Evolutionary conservation across 2,113 vertebrate genomes (phyloP), one percentile per base, ranked within the genome.

Genomic region (Catharus minimus): DNA sequence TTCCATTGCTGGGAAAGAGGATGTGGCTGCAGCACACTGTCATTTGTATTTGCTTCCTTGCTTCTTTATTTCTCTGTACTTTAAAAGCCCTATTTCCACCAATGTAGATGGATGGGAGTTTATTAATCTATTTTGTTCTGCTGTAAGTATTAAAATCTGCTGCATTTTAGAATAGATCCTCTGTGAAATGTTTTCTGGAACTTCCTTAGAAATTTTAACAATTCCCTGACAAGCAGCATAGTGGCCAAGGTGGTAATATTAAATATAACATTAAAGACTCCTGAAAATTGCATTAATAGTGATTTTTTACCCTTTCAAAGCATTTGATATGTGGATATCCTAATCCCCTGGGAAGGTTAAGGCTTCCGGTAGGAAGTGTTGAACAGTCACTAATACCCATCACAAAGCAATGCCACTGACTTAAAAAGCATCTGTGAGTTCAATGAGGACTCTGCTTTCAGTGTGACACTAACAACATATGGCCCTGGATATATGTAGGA

Each of bases 291-390:
- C 44, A 78, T 77, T 90, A 84, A 60, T 58, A 55, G 71, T 22
- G n/a, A 85, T 64, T 92, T 78, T 81, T 75, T 56, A 86, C 22
- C 50, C 28, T 28, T 90, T 81, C 49, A 67, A 93, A 93, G 47
- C 38, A 72, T 32, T 13, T 46, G 10, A 53, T 71, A 36, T 2
- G 36, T 58, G 14, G 38, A 75, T 12, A 11, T 74, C 55, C 32
- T 68, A 60, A 81, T 86, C 73, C 57, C 44, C 23, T 17, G 38
- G 73, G 32, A 72, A 89, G 49, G 33, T 39, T 90, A 77, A 62
- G 72, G 58, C 66, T 14, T 0, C 28, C 62, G 65, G 57, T 81
- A 52, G 82, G 61, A 95, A 75, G 65, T 23, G 38, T 75, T 82
- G 55, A 78, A 49, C 26, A 24, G 57, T n/a, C 9, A 0, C 26